Evolutionary conservation across 1,140 invertebrate species (phyloP), one percentile per base, ranked within the genome.

Genomic region (Zaprionus camerounensis): DNA sequence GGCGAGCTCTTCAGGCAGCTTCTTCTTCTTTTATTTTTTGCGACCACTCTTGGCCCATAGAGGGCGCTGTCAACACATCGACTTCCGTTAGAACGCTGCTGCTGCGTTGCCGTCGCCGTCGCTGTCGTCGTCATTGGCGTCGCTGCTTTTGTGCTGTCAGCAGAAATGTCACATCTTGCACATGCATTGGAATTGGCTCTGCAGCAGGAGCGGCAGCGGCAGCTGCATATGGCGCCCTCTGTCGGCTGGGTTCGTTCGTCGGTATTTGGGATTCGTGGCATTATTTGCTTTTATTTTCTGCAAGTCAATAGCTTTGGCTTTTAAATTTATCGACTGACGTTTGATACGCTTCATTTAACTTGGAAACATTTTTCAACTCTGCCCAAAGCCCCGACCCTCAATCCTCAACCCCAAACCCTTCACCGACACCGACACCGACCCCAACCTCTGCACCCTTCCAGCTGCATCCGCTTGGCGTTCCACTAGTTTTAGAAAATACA

Each of bases 311-410:
- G 86, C 78, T 90, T 90, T 88, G 85, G 85, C 81, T 91, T 88
- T 88, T 88, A 88, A 88, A 88, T 88, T 88, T 88, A 88, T 88
- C 85, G 81, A 85, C 85, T 88, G 85, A 90, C 85, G 85, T 90
- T 88, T 88, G 85, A 88, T 88, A 82, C 85, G 81, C 85, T 88
- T 88, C 85, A 88, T 88, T 88, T 90, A 88, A 88, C 85, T 88
- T 88, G 85, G 81, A 88, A 88, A 87, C 85, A 88, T 88, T 87
- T 87, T 87, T 87, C 84, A 87, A 84, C 84, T 84, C 78, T 78
- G 66, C 71, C 62, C 57, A 44, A 61, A 65, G 44, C 24, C 26
- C 61, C 31, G 5, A 12, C 22, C 17, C 61, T 34, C 31, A 34
- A 34, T 2, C 31, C 31, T 3, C 34, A 9, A 28, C 49, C 12